phyloP scores from a whole-genome alignment of 2,797 vertebrate genomes.

The Lacerta viridis region DNA sequence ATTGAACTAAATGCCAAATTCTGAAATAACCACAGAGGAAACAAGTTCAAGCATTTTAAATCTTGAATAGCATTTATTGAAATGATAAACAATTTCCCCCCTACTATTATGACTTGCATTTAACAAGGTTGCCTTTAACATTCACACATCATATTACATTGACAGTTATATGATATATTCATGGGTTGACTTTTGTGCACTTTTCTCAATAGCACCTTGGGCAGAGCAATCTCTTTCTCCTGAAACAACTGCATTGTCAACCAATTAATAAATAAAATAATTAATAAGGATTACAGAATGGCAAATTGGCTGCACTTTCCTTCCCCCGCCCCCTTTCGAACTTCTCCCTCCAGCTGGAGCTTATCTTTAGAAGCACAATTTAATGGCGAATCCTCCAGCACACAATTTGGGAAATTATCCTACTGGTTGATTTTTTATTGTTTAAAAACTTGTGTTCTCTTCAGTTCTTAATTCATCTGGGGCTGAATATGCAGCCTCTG shows the following conservation, averaged over 20 bases:
- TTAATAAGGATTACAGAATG: background rate
- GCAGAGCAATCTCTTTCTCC: background rate
- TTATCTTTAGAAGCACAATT: slow-evolving; percentile 7
- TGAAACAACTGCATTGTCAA: background rate
- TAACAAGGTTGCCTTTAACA: background rate
- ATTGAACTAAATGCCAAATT: background rate
- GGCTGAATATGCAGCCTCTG: slow-evolving; percentile 57
- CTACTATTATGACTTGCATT: background rate
- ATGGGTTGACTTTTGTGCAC: background rate
- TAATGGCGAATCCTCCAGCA: background rate
- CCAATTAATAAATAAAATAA: background rate
- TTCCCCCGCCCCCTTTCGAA: background rate
- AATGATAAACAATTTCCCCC: background rate
- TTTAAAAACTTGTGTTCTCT: slow-evolving; percentile 25
- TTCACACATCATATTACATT: background rate
- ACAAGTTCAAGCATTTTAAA: background rate
- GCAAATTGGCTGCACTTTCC: no score
- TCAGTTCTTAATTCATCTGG: slow-evolving; percentile 45
- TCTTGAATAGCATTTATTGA: background rate
- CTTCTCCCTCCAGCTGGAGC: background rate
- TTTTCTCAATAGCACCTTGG: background rate
- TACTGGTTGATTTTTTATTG: slow-evolving; percentile 4
- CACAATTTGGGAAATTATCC: slow-evolving; percentile 47
- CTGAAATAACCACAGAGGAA: background rate
- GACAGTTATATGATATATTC: background rate